Evolutionary conservation across 2,113 vertebrate species (phyloP).

Genomic region (Pantherophis guttatus): DNA sequence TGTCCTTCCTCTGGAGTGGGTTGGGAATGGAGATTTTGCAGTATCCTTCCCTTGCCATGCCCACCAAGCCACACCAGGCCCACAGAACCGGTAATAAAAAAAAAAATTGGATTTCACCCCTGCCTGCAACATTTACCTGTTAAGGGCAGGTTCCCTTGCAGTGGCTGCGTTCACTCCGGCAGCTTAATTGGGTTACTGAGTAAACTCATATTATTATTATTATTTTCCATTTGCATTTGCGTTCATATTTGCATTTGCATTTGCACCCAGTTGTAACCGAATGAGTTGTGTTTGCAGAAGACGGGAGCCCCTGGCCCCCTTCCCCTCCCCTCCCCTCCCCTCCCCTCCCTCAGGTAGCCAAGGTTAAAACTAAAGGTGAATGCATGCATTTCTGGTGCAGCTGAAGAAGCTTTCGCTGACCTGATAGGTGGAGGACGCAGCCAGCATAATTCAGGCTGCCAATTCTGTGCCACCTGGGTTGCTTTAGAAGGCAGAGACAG

Average conservation of each 20-base stretch:
- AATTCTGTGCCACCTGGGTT: not conserved
- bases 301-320: too few relatives aligned
- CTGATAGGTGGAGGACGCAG: not conserved
- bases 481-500: not conserved
- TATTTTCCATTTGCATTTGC: too few relatives aligned
- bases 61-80: too few relatives aligned
- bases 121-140: not conserved
- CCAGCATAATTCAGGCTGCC: not conserved
- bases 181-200: not conserved
- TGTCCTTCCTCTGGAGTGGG: too few relatives aligned
- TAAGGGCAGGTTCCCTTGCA: not conserved
- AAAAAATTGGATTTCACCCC: too few relatives aligned
- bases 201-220: not conserved
- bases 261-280: not conserved
- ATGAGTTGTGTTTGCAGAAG: not conserved
- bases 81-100: too few relatives aligned
- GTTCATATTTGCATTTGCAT: not conserved
- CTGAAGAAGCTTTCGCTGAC: not conserved
- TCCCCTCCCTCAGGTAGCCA: not conserved
- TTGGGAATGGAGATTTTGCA: too few relatives aligned
- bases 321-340: too few relatives aligned
- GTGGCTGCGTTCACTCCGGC: not conserved
- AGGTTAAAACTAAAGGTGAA: not conserved
- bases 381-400: not conserved
- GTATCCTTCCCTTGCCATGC: too few relatives aligned